Evolutionary conservation across 2,113 vertebrate species (phyloP).

Genomic region (Cairina moschata): DNA sequence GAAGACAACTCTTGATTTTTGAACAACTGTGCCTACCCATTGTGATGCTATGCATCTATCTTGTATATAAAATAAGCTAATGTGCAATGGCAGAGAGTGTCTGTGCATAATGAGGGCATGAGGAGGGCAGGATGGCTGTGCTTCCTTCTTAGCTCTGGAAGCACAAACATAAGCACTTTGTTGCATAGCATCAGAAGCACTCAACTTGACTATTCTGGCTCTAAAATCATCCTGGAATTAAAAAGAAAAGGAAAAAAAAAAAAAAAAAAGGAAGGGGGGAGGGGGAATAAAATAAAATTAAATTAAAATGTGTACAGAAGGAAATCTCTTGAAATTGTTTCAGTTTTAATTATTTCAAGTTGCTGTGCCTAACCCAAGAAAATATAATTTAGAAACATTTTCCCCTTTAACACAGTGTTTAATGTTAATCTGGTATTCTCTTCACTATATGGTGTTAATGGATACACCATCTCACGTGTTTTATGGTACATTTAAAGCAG

Average conservation of each 20-base stretch:
- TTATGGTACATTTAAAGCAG: conserved; percentile 44
- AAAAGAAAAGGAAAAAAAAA: neutral
- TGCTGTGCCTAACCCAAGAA: neutral
- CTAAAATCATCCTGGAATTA: neutral
- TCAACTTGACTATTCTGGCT: neutral
- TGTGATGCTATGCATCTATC: neutral
- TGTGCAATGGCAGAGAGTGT: neutral
- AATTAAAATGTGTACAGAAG: neutral
- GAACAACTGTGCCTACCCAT: neutral
- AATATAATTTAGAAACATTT: conserved; percentile 1
- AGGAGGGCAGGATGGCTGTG: neutral
- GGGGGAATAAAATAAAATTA: neutral
- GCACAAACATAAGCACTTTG: neutral
- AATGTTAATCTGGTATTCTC: neutral
- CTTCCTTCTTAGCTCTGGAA: neutral
- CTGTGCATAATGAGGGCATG: neutral
- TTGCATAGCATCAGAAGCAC: neutral
- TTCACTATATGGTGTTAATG: neutral
- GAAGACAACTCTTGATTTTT: neutral
- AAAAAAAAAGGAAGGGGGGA: neutral
- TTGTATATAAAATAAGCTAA: neutral
- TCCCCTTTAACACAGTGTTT: conserved; percentile 1
- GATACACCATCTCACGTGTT: neutral
- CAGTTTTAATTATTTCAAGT: neutral
- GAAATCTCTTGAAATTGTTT: neutral